These are phyloP conservation scores for Sycobia sp. DNA, from an alignment of 1,140 invertebrate genomes.

Conservation along the genomic window DNA sequence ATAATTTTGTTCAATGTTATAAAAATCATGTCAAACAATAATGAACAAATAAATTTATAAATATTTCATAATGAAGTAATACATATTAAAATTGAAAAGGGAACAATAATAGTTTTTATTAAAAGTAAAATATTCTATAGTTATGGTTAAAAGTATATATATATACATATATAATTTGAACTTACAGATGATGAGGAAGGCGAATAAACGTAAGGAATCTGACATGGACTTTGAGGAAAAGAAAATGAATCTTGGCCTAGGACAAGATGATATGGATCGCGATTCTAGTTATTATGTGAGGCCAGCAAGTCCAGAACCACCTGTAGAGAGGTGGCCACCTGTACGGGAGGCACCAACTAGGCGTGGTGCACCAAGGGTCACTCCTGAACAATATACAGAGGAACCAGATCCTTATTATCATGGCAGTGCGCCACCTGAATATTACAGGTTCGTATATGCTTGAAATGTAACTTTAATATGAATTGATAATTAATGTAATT, in stretches of 20 bases:
- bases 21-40: too few species aligned
- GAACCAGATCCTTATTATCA: conserved; percentile 55
- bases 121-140: too few species aligned
- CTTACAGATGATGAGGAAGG: conserved; percentile 81
- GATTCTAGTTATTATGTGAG: conserved; percentile 83
- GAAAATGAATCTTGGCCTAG: conserved; percentile 86
- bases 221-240: conserved; percentile 97
- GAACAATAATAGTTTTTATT: too few species aligned
- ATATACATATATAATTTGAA: too few species aligned
- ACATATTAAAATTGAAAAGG: too few species aligned
- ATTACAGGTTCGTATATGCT: conserved; percentile 48
- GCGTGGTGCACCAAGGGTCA: conserved; percentile 50
- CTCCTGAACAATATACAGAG: conserved; percentile 55
- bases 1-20: too few species aligned
- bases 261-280: conserved; percentile 85
- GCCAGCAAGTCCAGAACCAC: conserved; percentile 62
- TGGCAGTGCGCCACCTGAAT: conserved; percentile 47
- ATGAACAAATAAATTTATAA: too few species aligned
- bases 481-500: too few species aligned
- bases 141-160: too few species aligned
- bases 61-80: too few species aligned
- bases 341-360: conserved; percentile 42
- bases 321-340: conserved; percentile 55
- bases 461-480: too few species aligned
- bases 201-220: conserved; percentile 90